Percentiles rank a stretch among this genome's conserved stretches.
phyloP scores from a whole-genome alignment of 1,140 invertebrate species.

The Formica exsecta region DNA sequence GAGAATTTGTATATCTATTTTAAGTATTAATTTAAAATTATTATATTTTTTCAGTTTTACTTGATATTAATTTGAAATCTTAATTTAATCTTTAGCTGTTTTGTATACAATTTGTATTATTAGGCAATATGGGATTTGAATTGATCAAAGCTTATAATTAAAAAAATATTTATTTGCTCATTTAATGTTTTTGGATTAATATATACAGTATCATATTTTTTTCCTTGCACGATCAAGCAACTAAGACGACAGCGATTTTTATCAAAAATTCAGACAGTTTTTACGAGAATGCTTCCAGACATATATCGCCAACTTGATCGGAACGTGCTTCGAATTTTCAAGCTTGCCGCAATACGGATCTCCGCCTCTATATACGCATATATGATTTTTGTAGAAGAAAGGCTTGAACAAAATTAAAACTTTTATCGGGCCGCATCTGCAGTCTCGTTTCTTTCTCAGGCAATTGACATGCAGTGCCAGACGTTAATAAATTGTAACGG shows the following conservation, averaged over 20 bases:
- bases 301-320: slow-evolving; percentile 41
- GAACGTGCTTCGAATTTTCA: slow-evolving; percentile 51
- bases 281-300: slow-evolving; percentile 6
- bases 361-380: slow-evolving; percentile 28
- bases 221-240: slow-evolving; percentile 10
- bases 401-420: not conserved
- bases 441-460: not conserved
- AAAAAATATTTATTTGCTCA: not conserved
- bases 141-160: not conserved
- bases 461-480: not conserved
- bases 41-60: not conserved
- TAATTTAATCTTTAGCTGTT: not conserved
- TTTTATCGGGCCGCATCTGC: not conserved
- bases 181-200: not conserved
- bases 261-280: slow-evolving; percentile 14
- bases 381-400: slow-evolving; percentile 37
- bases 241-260: not conserved
- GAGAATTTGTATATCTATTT: not conserved
- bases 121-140: not conserved
- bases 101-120: not conserved
- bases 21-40: not conserved
- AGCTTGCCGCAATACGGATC: slow-evolving; percentile 45
- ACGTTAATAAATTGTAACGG: slow-evolving; percentile 27
- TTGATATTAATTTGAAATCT: slow-evolving; percentile 8
- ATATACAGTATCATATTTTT: not conserved